Percentiles rank a stretch among this genome's conserved stretches.
Conservation (phyloP, 2,888 invertebrate genomes). For the Scaptodrosophila latifasciaeformis region DNA sequence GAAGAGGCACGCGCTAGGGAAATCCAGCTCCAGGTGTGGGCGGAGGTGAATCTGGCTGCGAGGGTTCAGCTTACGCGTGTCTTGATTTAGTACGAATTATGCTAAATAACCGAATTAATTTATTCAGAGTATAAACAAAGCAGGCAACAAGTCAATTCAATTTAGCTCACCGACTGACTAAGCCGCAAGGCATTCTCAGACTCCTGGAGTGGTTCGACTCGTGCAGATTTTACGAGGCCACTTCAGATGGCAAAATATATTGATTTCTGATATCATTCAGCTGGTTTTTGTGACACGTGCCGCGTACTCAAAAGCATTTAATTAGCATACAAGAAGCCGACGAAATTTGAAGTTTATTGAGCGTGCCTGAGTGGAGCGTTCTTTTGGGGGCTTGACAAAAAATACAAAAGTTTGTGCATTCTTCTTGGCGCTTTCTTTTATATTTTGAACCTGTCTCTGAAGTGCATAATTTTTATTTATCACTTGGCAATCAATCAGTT, state of each 20-base stretch:
- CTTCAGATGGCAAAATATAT: too few relatives aligned
- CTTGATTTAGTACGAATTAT: constrained; percentile 33
- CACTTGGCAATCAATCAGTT: too few relatives aligned
- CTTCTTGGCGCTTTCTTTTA: too few relatives aligned
- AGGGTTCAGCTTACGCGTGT: constrained; percentile 43
- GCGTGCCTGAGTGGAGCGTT: too few relatives aligned
- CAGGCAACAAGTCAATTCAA: background rate
- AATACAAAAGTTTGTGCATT: too few relatives aligned
- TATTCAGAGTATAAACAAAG: background rate
- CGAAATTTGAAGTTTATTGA: too few relatives aligned
- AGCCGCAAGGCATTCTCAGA: too few relatives aligned
- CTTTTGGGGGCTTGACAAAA: too few relatives aligned
- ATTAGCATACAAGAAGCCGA: too few relatives aligned
- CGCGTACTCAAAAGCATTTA: background rate
- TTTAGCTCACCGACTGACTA: too few relatives aligned
- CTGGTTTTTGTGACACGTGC: constrained; percentile 52
- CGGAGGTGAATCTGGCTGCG: constrained; percentile 8
- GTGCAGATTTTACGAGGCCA: background rate
- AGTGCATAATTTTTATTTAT: too few relatives aligned
- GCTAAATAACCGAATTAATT: background rate
- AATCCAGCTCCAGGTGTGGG: background rate
- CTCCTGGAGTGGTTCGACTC: constrained; percentile 55
- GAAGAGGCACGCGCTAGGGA: constrained; percentile 11
- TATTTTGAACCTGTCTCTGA: too few relatives aligned
- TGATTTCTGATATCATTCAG: constrained; percentile 40